phyloP scores from a whole-genome alignment of 2,113 vertebrate species.

The Chiloscyllium plagiosum region DNA sequence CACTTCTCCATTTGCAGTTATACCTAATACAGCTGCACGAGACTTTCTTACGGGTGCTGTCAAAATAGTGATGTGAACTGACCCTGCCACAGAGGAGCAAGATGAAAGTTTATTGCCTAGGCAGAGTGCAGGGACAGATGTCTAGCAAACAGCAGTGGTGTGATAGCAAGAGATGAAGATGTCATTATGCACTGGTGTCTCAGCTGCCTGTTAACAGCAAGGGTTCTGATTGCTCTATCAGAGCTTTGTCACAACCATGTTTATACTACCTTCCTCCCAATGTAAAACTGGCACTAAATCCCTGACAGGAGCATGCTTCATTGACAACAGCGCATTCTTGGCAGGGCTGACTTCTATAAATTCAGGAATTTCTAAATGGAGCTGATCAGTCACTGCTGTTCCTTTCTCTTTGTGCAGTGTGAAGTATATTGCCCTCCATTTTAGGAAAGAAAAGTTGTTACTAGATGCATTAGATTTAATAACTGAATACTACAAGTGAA shows the following conservation, averaged over 20 bases:
- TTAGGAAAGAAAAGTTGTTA: not conserved
- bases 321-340: not conserved
- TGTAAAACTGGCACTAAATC: constrained; percentile 2
- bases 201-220: constrained; percentile 34
- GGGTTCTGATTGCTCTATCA: constrained; percentile 24
- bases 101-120: constrained; percentile 9
- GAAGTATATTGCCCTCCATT: not conserved
- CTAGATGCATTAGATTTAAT: not conserved
- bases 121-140: constrained; percentile 9
- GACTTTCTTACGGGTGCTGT: not conserved
- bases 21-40: not conserved
- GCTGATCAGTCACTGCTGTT: not conserved
- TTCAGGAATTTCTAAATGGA: not conserved
- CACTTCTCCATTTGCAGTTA: not conserved
- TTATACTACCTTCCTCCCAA: constrained; percentile 21
- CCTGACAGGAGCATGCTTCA: not conserved
- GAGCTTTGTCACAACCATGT: not conserved
- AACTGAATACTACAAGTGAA: not conserved
- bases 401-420: not conserved
- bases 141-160: not conserved
- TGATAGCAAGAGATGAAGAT: constrained; percentile 18
- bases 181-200: constrained; percentile 11
- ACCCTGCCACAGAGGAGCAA: not conserved
- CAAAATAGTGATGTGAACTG: not conserved
- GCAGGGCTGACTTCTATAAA: not conserved